These are phyloP conservation scores for Felis chaus DNA, from an alignment of 2,113 vertebrate genomes.

Conservation along the genomic window DNA sequence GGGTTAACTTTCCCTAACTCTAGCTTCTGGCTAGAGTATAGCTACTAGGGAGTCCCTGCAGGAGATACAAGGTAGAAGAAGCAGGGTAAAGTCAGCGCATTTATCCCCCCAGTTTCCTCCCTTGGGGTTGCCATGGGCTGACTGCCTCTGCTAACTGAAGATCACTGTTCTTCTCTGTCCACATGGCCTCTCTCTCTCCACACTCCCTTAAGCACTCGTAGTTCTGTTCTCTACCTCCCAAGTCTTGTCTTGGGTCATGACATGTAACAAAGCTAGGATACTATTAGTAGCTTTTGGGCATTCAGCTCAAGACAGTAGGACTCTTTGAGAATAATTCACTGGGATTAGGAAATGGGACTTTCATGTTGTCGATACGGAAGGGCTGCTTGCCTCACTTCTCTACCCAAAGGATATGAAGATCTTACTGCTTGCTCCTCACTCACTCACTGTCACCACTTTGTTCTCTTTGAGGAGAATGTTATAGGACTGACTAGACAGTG, in stretches of 20 bases:
- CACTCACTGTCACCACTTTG: neutral
- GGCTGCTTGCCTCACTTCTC: neutral
- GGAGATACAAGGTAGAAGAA: neutral
- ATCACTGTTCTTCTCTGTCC: neutral
- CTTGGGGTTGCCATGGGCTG: neutral
- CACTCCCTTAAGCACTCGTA: neutral
- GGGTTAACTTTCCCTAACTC: neutral
- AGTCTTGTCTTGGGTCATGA: neutral
- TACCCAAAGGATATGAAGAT: neutral
- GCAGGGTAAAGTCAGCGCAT: neutral
- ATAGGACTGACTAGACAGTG: neutral
- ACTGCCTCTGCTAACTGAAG: neutral
- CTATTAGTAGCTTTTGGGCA: neutral
- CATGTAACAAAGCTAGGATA: neutral
- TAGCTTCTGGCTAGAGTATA: neutral
- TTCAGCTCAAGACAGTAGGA: neutral
- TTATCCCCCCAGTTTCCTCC: neutral
- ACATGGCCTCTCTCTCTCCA: neutral
- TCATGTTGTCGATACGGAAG: neutral
- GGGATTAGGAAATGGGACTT: neutral
- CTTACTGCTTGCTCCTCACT: neutral
- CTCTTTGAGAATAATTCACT: neutral
- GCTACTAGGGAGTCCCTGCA: neutral
- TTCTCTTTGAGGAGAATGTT: neutral
- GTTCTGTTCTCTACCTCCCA: neutral